Percentiles rank a stretch among this genome's conserved stretches.
phyloP scores from a whole-genome alignment of 2,113 vertebrate genomes.

The Scomber scombrus region DNA sequence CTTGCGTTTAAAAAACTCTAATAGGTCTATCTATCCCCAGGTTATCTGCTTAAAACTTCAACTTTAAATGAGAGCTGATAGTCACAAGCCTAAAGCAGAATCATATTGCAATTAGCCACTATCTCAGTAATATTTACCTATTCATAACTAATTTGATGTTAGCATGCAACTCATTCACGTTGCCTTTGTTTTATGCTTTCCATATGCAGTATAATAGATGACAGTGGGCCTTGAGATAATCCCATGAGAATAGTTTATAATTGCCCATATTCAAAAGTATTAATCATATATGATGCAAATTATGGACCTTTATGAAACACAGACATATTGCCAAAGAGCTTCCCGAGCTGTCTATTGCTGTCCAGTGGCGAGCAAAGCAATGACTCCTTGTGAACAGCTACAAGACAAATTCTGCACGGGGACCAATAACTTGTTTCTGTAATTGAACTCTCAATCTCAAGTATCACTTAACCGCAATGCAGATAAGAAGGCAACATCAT shows the following conservation, averaged over 20 bases:
- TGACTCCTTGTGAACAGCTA: not conserved
- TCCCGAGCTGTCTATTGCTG: not conserved
- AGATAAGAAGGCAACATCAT: not conserved
- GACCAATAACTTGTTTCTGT: not conserved
- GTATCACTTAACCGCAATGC: constrained; percentile 1
- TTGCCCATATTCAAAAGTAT: not conserved
- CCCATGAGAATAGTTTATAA: not conserved
- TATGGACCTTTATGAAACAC: not conserved
- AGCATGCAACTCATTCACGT: not conserved
- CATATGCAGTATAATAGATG: constrained; percentile 9
- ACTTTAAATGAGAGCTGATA: too few relatives aligned
- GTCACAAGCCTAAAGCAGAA: too few relatives aligned
- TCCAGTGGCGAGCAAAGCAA: not conserved
- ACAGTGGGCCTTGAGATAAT: constrained; percentile 15
- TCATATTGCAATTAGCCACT: too few relatives aligned
- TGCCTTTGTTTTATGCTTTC: constrained; percentile 8
- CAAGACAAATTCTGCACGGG: not conserved
- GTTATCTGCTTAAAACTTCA: too few relatives aligned
- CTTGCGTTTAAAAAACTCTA: too few relatives aligned
- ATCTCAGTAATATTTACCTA: too few relatives aligned
- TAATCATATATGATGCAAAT: not conserved
- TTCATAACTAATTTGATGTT: constrained; percentile 27
- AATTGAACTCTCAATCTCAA: not conserved
- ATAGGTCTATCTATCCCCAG: too few relatives aligned
- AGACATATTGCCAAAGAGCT: not conserved